Percentiles rank a stretch among this genome's conserved stretches.
Evolutionary conservation across 2,888 invertebrate species (phyloP).

Genomic region (Drosophila tanythrix): DNA sequence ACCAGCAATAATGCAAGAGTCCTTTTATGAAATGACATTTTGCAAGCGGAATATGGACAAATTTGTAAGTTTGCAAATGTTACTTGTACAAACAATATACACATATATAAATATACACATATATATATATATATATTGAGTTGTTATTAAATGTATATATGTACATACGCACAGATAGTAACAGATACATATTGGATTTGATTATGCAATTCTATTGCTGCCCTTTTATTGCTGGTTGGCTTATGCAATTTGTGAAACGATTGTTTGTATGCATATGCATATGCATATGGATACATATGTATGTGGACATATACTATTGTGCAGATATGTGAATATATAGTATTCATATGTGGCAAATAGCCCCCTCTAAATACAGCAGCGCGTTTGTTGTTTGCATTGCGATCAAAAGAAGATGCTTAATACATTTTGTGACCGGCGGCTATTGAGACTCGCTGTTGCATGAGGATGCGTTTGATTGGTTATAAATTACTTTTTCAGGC

Average conservation of each 20-base stretch:
- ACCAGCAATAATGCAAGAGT: neutral
- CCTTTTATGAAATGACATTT: conserved; percentile 9
- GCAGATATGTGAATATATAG: neutral
- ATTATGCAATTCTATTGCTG: neutral
- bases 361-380: neutral
- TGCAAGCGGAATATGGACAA: conserved; percentile 8
- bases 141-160: neutral
- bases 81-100: neutral
- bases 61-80: neutral
- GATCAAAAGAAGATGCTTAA: conserved; percentile 55
- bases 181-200: neutral
- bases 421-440: conserved; percentile 61
- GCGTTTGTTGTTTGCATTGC: conserved; percentile 16
- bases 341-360: conserved; percentile 5
- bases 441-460: conserved; percentile 55
- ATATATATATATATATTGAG: neutral
- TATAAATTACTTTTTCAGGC: conserved; percentile 64
- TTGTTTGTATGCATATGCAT: conserved; percentile 32
- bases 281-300: conserved; percentile 1
- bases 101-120: neutral
- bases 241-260: conserved; percentile 46
- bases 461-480: conserved; percentile 69
- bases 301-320: neutral
- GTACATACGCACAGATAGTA: neutral
- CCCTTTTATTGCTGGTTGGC: conserved; percentile 34